Base-by-base conservation (phyloP, 2,888 invertebrate genomes). In the Cryptocephalus primarius region DNA sequence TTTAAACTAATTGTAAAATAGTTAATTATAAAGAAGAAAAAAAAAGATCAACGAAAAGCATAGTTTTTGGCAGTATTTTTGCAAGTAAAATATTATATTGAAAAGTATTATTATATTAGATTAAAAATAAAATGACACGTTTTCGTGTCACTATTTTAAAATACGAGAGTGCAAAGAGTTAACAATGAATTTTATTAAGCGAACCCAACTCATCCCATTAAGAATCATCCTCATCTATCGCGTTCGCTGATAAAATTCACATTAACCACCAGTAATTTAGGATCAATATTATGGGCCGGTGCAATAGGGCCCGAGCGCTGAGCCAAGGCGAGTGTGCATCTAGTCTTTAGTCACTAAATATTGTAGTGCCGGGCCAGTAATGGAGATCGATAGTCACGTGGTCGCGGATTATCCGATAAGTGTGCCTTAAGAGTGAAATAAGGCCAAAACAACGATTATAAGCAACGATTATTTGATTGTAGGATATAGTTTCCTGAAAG, bases 51-150 rank as follows among this genome's bases (percentile, higher is more conserved):
- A 62, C 62, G 61, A 63, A 22, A 36, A 64, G 58, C 62, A 65
- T 69, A 67, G 67, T 68, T 67, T 40, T 69, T 63, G 67, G 66
- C 69, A 65, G 68, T 70, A 70, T 70, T 70, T 70, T 70, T 70
- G 66, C 70, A 70, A 66, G 63, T 60, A 61, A 64, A 64, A 22
- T 22, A 22, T 22, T 63, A 60, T 60, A 57, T 56, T 57, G 52
- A 55, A 57, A 50, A 53, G 51, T 58, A 57, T 55, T 62, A 59
- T 54, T 58, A 57, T 44, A 50, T 47, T 56, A 50, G 44, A 44
- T 43, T 49, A 50, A 46, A 47, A 47, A 47, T 6, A 36, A 11
- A 36, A 36, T 36, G 49, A 48, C 43, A 49, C 34, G 44, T 46
- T 43, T 42, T 49, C 47, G 46, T 38, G 13, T 47, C 38, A 22